phyloP scores from a whole-genome alignment of 2,113 vertebrate genomes.

The Dicrurus megarhynchus region DNA sequence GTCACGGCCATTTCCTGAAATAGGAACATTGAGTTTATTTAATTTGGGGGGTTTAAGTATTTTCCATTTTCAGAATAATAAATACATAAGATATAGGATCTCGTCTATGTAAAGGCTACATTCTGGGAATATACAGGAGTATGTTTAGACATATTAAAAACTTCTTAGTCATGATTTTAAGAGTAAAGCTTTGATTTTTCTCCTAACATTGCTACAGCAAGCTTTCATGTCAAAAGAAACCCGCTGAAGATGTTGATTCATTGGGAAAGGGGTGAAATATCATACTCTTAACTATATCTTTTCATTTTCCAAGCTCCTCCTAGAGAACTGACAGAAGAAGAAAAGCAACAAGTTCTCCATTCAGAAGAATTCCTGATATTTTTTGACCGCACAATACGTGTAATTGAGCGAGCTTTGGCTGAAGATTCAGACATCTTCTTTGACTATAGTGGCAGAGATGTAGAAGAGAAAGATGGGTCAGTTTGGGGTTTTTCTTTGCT shows the following conservation, averaged over 20 bases:
- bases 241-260: slow-evolving; percentile 30
- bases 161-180: slow-evolving; percentile 40
- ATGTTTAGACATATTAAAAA: slow-evolving; percentile 17
- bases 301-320: slow-evolving; percentile 76
- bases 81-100: slow-evolving; percentile 51
- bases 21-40: slow-evolving; percentile 53
- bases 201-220: neutral
- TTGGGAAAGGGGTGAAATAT: slow-evolving; percentile 24
- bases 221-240: slow-evolving; percentile 23
- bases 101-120: neutral
- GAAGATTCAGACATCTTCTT: slow-evolving; percentile 95
- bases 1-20: slow-evolving; percentile 61
- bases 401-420: slow-evolving; percentile 93
- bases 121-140: neutral
- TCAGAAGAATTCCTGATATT: slow-evolving; percentile 97
- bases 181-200: slow-evolving; percentile 30
- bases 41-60: slow-evolving; percentile 40
- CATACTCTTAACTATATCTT: slow-evolving; percentile 24
- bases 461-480: slow-evolving; percentile 95
- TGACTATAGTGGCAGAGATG: slow-evolving; percentile 90
- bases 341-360: slow-evolving; percentile 94
- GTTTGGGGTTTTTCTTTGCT: neutral
- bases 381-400: slow-evolving; percentile 93
- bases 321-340: slow-evolving; percentile 93
- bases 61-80: slow-evolving; percentile 67